Base-by-base conservation (phyloP, 2,113 vertebrate genomes). In the Lepus europaeus region DNA sequence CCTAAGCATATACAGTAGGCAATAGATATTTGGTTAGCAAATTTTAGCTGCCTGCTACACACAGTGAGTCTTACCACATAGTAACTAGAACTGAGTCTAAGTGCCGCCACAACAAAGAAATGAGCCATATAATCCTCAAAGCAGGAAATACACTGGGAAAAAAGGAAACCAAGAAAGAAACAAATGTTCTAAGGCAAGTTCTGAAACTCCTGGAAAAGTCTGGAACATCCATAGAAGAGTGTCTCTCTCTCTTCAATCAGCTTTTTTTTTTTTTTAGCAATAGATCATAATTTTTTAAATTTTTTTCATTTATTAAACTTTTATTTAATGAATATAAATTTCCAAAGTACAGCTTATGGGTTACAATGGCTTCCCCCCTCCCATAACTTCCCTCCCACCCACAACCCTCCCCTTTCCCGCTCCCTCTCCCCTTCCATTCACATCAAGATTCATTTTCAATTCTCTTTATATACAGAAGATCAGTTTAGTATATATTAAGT, bases 131-230 rank as follows among this genome's bases (percentile, higher is more conserved):
- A 77, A 95, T 92, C 45, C 39, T 84, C 27, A 3, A 89, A 72
- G 45, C 29, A 89, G 59, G 70, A 87, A 83, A 91, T 85, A 23
- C 29, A 66, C 39, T 49, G n/a, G 9, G 79, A 9, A 25, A n/a
- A 74, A 22, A 72, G 59, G 29, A 81, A 93, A 80, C 16, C 39
- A 84, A 80, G 4, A 91, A 13, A 5, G 12, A 78, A 87, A 83
- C 31, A 87, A 39, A 49, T 78, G 4, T n/a, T 79, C 45, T 78
- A 63, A 63, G 64, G 49, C 93, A 91, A 69, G 39, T 68, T 64
- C 39, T 87, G 87, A 78, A 22, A 8, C 23, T 73, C 61, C 91
- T 88, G 64, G 29, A 59, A 90, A 90, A 82, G 73, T 33, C 66
- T 22, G 17, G 10, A 88, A 68, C n/a, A 51, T 10, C 45, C 82